Conservation (phyloP, 1,140 invertebrate species). For the Steinernema khuongi region DNA sequence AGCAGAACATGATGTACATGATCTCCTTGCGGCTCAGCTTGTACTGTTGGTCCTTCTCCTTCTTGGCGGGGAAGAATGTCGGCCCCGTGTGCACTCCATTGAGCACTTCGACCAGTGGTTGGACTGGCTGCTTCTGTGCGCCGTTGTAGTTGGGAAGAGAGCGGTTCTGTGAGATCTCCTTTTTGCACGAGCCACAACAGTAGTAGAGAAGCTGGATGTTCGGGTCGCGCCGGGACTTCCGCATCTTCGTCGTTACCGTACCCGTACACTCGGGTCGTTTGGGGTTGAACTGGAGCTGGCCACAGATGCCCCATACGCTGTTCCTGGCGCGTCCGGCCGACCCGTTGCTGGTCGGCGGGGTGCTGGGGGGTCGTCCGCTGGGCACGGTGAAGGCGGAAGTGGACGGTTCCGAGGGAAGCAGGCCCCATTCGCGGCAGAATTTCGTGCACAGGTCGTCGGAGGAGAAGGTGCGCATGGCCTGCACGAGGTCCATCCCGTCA, state of each 20-base stretch:
- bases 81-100: neutral
- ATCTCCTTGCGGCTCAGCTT: neutral
- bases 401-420: neutral
- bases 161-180: neutral
- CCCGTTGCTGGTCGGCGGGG: neutral
- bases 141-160: constrained; percentile 14
- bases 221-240: neutral
- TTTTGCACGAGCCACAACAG: neutral
- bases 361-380: neutral
- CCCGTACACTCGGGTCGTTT: neutral
- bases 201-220: neutral
- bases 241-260: neutral
- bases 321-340: neutral
- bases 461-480: neutral
- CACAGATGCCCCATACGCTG: constrained; percentile 13
- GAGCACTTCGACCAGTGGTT: neutral
- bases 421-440: constrained; percentile 5
- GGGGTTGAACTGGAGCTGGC: constrained; percentile 2
- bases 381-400: neutral
- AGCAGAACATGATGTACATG: constrained; percentile 5
- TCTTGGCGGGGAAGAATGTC: neutral
- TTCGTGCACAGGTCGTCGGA: constrained; percentile 12
- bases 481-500: neutral
- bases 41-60: constrained; percentile 4
- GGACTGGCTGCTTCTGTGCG: neutral